These are phyloP conservation scores for Phenganax stokvisi DNA, from an alignment of 92 coral and sea anemone genomes.

Conservation along the genomic window DNA sequence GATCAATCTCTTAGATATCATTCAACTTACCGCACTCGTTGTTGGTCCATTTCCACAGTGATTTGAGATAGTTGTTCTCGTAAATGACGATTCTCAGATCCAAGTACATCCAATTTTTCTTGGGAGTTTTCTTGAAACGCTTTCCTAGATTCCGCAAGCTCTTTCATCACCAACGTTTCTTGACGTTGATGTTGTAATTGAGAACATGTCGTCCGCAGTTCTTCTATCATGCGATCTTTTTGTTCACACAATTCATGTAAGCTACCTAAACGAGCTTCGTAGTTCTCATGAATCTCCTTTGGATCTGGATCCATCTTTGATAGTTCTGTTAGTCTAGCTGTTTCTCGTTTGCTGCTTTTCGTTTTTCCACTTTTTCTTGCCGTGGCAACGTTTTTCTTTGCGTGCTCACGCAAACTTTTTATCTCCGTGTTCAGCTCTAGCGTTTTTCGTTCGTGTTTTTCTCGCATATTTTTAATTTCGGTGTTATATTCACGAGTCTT, in stretches of 20 bases:
- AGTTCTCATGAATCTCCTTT: neutral
- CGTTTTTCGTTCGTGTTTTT: constrained; percentile 59
- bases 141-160: constrained; percentile 34
- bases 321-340: neutral
- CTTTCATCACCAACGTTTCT: constrained; percentile 62
- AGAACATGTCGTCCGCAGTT: constrained; percentile 63
- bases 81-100: constrained; percentile 58
- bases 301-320: neutral
- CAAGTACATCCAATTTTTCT: constrained; percentile 49
- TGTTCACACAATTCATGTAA: constrained; percentile 55
- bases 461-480: constrained; percentile 72
- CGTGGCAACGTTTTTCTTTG: constrained; percentile 27
- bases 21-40: constrained; percentile 57
- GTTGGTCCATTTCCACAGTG: constrained; percentile 80
- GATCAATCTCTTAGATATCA: neutral
- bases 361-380: constrained; percentile 39
- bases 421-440: neutral
- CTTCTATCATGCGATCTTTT: constrained; percentile 63
- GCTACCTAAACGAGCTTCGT: constrained; percentile 23
- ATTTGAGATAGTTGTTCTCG: constrained; percentile 61
- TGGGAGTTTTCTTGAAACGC: constrained; percentile 35
- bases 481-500: constrained; percentile 63
- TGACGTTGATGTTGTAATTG: constrained; percentile 74
- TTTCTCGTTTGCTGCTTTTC: constrained; percentile 33
- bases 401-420: constrained; percentile 6